Base-by-base conservation (phyloP, 2,113 vertebrate genomes). In the Rynchops niger region DNA sequence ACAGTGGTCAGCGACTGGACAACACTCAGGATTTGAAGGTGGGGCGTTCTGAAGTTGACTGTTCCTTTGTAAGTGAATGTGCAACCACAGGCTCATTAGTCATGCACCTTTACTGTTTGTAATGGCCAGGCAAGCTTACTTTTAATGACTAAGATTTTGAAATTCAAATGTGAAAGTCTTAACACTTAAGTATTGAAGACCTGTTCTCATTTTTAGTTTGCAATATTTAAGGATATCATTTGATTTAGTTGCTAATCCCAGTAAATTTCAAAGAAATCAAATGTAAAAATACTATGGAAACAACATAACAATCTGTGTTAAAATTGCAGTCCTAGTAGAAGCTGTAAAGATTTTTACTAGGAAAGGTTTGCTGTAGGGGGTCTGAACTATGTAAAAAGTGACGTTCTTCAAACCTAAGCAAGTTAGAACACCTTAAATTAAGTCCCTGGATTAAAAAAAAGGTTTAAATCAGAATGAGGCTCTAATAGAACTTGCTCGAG, bases 141-240 rank as follows among this genome's bases (percentile, higher is more conserved):
- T 89, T 82, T 91, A 87, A 77, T 83, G 53, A 91, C 80, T 90
- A 6, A 71, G 26, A 73, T 85, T 90, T 95, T 82, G 38, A 61
- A 95, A 95, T 94, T 91, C 80, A 92, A 92, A 96, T 95, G 95
- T 96, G 97, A 96, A 96, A 82, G 73, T 96, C 85, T 84, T 93
- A 91, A 91, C n/a, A 12, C 29, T 85, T 72, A 45, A 5, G 52
- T 89, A 90, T 86, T 93, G 79, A 89, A 82, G 80, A 93, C 80
- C 22, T 77, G 49, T 81, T 94, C 92, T 91, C 25, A 9, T 85
- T 82, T 91, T 90, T 92, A 36, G 23, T 89, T 93, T 86, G 90
- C 63, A 12, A 3, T 76, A 22, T 86, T 90, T 82, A 82, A 86
- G 58, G 74, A 67, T 63, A 21, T 63, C 0, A 55, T 66, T 88